Evolutionary conservation across 1,140 invertebrate genomes (phyloP).

Genomic region (Paracyclopina nana): DNA sequence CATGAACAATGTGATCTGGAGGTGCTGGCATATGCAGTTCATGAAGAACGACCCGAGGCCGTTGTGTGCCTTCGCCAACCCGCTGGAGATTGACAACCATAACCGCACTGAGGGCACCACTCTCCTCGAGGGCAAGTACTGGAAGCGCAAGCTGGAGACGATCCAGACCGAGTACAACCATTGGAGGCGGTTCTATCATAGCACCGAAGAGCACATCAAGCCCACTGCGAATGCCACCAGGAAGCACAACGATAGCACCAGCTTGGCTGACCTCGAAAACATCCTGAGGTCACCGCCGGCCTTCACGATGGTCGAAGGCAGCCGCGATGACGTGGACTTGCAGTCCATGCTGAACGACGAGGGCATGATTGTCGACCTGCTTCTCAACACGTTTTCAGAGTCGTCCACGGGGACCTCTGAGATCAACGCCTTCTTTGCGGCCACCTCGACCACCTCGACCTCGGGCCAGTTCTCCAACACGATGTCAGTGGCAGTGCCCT

Average conservation of each 20-base stretch:
- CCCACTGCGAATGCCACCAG: too few species aligned
- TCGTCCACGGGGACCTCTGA: not conserved
- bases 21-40: slow-evolving; percentile 98
- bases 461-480: too few species aligned
- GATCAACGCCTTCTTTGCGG: not conserved
- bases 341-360: too few species aligned
- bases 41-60: slow-evolving; percentile 8
- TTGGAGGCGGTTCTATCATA: not conserved
- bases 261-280: too few species aligned
- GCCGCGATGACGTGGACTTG: too few species aligned
- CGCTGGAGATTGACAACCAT: slow-evolving; percentile 18
- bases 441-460: not conserved
- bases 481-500: slow-evolving; percentile 8
- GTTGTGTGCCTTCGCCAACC: slow-evolving; percentile 14
- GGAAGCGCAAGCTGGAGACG: slow-evolving; percentile 87
- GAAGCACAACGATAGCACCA: too few species aligned
- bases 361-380: too few species aligned
- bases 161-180: slow-evolving; percentile 92
- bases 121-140: slow-evolving; percentile 51
- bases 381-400: too few species aligned
- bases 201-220: too few species aligned
- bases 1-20: slow-evolving; percentile 98
- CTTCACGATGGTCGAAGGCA: too few species aligned
- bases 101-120: slow-evolving; percentile 16
- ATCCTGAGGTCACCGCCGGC: too few species aligned